phyloP scores from a whole-genome alignment of 2,797 vertebrate species.

The Chaenodraco wilsoni region DNA sequence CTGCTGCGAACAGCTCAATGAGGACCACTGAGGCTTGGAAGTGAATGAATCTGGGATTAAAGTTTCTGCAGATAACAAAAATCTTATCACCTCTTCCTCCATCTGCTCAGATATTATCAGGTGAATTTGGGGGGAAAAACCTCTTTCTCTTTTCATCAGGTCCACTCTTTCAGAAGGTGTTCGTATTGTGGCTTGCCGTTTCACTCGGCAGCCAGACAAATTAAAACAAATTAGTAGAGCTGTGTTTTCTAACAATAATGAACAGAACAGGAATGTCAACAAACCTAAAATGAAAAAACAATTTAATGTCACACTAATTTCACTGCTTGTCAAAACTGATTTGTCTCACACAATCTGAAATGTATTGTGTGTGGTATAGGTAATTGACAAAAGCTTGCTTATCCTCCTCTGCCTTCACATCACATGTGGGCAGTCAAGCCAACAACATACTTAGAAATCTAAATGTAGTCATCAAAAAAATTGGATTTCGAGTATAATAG shows the following conservation, averaged over 20 bases:
- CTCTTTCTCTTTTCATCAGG: background rate
- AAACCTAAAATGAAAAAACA: background rate
- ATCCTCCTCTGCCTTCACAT: background rate
- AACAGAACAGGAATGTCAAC: background rate
- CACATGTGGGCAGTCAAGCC: background rate
- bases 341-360: background rate
- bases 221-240: conserved; percentile 14
- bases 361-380: background rate
- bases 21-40: background rate
- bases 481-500: background rate
- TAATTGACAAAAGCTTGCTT: background rate
- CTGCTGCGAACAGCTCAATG: background rate
- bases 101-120: background rate
- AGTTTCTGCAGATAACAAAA: background rate
- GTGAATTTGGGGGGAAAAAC: background rate
- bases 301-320: conserved; percentile 8
- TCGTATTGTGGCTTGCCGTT: background rate
- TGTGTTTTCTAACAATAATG: conserved; percentile 4
- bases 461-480: background rate
- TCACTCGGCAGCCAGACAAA: conserved; percentile 2
- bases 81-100: background rate
- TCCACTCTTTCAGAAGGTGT: background rate
- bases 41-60: conserved; percentile 4
- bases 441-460: background rate
- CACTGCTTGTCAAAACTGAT: background rate